Evolutionary conservation across 1,140 invertebrate species (phyloP), one percentile per base, ranked within the genome.

Genomic region (Leptinotarsa lineolata): DNA sequence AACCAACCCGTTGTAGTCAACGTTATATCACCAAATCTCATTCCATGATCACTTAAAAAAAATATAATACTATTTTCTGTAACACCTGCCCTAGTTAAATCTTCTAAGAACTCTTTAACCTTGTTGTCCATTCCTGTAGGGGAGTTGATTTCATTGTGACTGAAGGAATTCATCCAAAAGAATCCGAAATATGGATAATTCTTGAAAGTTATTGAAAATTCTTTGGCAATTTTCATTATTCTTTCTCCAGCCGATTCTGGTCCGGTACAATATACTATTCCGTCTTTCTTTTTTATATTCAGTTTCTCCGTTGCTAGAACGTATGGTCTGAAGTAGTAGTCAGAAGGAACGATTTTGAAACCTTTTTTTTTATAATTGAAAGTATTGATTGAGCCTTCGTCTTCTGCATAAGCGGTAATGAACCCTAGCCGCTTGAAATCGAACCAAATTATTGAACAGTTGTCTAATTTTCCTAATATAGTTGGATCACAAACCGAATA

Each of bases 31-130:
- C 94, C 94, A 81, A 91, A 95, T n/a, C 95, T 83, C 78, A 94
- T 89, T 2, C 95, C 95, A 81, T 97, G 95, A 80, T 97, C 95
- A 78, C 94, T 94, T 72, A 94, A 85, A 30, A 95, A 91, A 0
- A 97, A 80, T 73, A 89, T 82, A 69, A 88, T 85, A 1, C 89
- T 88, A 66, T 90, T 89, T 45, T 91, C 87, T 69, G 89, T 75
- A 0, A 87, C 77, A 0, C 86, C 86, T 3, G 59, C 58, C 20
- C 75, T 48, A 4, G 60, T 72, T 20, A 83, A 54, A 6, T 84
- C 81, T 64, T 86, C 75, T n/a, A 92, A 85, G 69, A 88, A 90
- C 3, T 80, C 67, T 0, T 83, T 73, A 4, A 91, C 77, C 54
- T 85, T 83, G 0, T 79, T 73, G 74, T 93, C 91, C 80, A 91